Percentiles rank a stretch among this genome's conserved stretches.
Conservation (phyloP, 2,113 vertebrate species). For the Nothobranchius kuhntae region DNA sequence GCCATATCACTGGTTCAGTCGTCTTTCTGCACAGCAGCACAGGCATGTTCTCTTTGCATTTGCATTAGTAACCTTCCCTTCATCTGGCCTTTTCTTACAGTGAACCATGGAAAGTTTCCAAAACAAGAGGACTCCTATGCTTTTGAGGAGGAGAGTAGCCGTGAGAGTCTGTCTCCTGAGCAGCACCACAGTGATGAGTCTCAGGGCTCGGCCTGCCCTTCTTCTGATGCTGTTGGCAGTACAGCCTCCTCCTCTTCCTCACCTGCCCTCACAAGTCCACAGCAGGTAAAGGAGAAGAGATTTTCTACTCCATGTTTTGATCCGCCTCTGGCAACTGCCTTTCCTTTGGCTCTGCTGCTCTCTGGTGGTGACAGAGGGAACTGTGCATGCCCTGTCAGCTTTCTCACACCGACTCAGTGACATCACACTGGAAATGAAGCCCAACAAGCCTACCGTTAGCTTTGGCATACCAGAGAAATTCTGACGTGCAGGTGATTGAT, state of each 20-base stretch:
- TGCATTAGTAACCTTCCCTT: neutral
- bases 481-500: neutral
- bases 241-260: slow-evolving; percentile 71
- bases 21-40: no score
- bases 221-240: slow-evolving; percentile 73
- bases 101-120: slow-evolving; percentile 85
- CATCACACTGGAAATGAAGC: no score
- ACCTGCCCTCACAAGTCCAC: slow-evolving; percentile 63
- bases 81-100: slow-evolving; percentile 62
- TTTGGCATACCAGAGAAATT: no score
- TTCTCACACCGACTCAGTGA: no score
- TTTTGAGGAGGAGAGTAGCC: slow-evolving; percentile 97
- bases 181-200: slow-evolving; percentile 86
- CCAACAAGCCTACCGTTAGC: no score
- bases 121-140: slow-evolving; percentile 89
- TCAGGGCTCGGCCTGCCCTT: slow-evolving; percentile 79
- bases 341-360: slow-evolving; percentile 36
- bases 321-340: neutral
- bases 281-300: slow-evolving; percentile 77
- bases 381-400: slow-evolving; percentile 22
- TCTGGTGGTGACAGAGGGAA: slow-evolving; percentile 39
- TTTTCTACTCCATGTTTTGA: no score
- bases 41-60: no score
- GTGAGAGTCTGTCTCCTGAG: slow-evolving; percentile 90
- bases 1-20: no score